Evolutionary conservation across 1,140 invertebrate genomes (phyloP).

Genomic region (Yoshiicerus persimilis): DNA sequence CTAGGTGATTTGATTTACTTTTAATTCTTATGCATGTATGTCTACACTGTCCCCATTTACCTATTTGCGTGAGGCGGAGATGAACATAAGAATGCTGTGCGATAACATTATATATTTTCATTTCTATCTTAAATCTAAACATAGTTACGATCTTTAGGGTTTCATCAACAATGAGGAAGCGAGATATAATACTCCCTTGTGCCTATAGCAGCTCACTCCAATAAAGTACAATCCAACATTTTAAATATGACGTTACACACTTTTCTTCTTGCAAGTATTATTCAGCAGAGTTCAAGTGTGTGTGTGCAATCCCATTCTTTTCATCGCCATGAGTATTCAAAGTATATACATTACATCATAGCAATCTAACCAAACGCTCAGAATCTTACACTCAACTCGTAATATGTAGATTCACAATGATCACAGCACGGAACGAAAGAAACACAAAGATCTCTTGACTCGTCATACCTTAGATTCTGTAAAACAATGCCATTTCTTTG

Average conservation of each 20-base stretch:
- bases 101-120: neutral
- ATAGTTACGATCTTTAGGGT: neutral
- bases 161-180: neutral
- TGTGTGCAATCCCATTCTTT: neutral
- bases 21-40: neutral
- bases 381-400: neutral
- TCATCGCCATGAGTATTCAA: neutral
- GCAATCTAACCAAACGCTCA: neutral
- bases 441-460: neutral
- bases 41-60: neutral
- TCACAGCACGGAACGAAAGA: neutral
- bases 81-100: neutral
- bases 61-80: neutral
- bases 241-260: no score
- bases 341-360: neutral
- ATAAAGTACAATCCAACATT: no score
- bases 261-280: no score
- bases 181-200: no score
- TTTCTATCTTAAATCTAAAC: neutral
- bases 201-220: no score
- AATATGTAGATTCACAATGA: neutral
- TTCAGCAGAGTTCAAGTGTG: no score
- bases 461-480: neutral
- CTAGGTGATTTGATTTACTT: neutral
- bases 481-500: neutral